phyloP scores from a whole-genome alignment of 2,888 invertebrate genomes.

The Melanargia galathea region DNA sequence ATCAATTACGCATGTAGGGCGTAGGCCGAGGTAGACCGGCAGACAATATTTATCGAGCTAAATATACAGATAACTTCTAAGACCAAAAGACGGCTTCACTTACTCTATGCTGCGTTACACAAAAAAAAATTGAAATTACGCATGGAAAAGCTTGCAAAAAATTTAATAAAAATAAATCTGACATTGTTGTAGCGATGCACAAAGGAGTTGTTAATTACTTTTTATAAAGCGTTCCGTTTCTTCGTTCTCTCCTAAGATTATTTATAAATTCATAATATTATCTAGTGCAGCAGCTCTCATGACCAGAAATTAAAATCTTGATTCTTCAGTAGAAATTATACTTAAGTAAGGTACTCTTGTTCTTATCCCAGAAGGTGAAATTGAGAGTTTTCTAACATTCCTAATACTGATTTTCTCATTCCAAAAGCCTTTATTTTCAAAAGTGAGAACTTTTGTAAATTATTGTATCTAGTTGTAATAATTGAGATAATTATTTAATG shows the following conservation, averaged over 20 bases:
- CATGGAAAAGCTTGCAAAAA: background rate
- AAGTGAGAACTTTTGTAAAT: too few species aligned
- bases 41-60: too few species aligned
- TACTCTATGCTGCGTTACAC: conserved; percentile 1
- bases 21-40: too few species aligned
- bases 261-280: conserved; percentile 3
- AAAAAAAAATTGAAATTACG: background rate
- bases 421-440: too few species aligned
- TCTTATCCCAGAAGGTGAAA: background rate
- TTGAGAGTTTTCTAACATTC: too few species aligned
- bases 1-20: too few species aligned
- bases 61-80: too few species aligned
- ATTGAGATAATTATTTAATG: too few species aligned
- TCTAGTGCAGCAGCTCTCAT: background rate
- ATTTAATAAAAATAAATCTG: conserved; percentile 7
- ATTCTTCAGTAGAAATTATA: background rate
- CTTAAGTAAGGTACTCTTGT: too few species aligned
- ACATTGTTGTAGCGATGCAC: conserved; percentile 17
- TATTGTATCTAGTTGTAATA: too few species aligned
- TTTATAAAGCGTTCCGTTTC: conserved; percentile 17
- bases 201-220: conserved; percentile 23
- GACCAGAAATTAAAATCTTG: background rate
- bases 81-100: too few species aligned
- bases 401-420: too few species aligned
- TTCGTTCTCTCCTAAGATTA: conserved; percentile 5